Base-by-base conservation (phyloP, 2,888 invertebrate genomes). In the Drosophila putrida region DNA sequence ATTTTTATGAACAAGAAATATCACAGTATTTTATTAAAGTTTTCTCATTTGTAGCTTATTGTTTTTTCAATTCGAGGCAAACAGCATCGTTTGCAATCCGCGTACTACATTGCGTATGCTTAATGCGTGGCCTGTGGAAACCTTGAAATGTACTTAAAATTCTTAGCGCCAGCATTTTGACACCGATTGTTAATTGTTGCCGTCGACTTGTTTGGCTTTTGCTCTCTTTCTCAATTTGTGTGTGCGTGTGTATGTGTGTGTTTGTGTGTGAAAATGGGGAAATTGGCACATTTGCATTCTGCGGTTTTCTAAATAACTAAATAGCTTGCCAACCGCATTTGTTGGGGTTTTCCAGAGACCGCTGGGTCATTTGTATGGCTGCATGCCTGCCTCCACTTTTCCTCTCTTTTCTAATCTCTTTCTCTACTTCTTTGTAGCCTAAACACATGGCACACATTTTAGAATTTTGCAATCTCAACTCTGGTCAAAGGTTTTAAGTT, bases 121-220 rank as follows among this genome's bases (percentile, higher is more conserved):
- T 65, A 75, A 63, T 66, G 43, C 28, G 66, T 36, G 41, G 6
- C 20, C 41, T 13, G 36, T n/a, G 41, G 28, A 63, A 84, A 88
- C 85, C 85, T 85, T 85, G 85, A 83, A 83, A 79, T 70, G 77
- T 71, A 81, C 75, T 83, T 83, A 83, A 83, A 83, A 84, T 83
- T 77, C 85, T 75, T 80, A 58, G 43, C 73, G 47, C 41, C 62
- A 51, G 74, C 69, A 86, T 78, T 86, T 83, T 83, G 82, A 83
- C 82, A 83, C 87, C 76, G 71, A 81, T 83, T 84, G 83, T 87
- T 71, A 78, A 80, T 83, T 86, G 86, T 80, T 67, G 50, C 46
- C 43, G 35, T 49, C 35, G 60, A 72, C 77, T 75, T 74, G 59
- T 76, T 72, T 46, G 77, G 69, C 75, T 76, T 63, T 63, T 65